These are phyloP conservation scores for Zaprionus bogoriensis DNA, from an alignment of 2,888 invertebrate genomes.

Conservation along the genomic window DNA sequence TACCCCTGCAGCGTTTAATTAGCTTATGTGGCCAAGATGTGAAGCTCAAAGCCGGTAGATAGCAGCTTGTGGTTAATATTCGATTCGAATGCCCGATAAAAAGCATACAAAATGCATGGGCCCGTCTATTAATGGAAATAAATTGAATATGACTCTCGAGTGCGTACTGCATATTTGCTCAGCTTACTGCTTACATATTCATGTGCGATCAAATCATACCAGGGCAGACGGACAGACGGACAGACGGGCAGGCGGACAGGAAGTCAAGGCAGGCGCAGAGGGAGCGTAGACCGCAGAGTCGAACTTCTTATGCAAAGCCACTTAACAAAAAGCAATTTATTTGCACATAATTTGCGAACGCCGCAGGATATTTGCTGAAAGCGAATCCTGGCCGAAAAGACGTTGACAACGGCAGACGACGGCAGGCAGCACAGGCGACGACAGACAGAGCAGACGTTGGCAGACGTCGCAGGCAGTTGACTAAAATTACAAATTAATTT, in stretches of 20 bases:
- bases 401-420: slow-evolving; percentile 16
- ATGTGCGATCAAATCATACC: slow-evolving; percentile 67
- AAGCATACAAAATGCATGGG: slow-evolving; percentile 57
- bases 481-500: slow-evolving; percentile 79
- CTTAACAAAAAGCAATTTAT: slow-evolving; percentile 77
- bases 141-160: slow-evolving; percentile 59
- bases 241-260: slow-evolving; percentile 11
- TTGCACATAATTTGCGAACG: slow-evolving; percentile 76
- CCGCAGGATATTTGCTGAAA: slow-evolving; percentile 65
- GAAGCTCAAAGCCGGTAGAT: neutral
- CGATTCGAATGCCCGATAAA: slow-evolving; percentile 47
- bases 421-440: neutral
- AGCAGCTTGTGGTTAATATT: slow-evolving; percentile 39
- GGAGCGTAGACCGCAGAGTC: slow-evolving; percentile 32
- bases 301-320: slow-evolving; percentile 78
- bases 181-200: slow-evolving; percentile 60
- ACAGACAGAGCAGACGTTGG: neutral
- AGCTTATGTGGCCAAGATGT: slow-evolving; percentile 9
- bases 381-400: slow-evolving; percentile 27
- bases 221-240: slow-evolving; percentile 23
- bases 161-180: slow-evolving; percentile 51
- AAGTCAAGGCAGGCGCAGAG: neutral
- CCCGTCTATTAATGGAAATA: slow-evolving; percentile 67
- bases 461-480: slow-evolving; percentile 26
- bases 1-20: slow-evolving; percentile 44